Base-by-base conservation (phyloP, 2,888 invertebrate genomes). In the Bombyx huttoni region DNA sequence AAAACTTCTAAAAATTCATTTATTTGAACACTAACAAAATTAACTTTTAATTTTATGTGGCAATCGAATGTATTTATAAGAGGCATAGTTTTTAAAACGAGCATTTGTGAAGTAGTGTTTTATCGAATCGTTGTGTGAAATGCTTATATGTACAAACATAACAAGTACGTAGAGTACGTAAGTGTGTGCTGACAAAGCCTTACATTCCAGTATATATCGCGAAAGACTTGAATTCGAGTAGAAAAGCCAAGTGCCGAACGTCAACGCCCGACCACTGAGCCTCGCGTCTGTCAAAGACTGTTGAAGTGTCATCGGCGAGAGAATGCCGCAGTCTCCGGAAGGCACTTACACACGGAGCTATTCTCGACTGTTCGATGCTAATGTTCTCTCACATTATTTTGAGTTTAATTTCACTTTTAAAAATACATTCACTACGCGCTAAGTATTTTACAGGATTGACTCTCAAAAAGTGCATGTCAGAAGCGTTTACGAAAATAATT, bases 261-360 rank as follows among this genome's bases (percentile, higher is more conserved):
- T 59, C 53, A 57, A 55, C 56, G 50, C 53, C 49, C 48, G 52
- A 54, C 53, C 54, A 54, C 58, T 54, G 54, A 58, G 65, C 60
- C 60, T 67, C 77, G 72, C 75, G 75, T 76, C 75, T 77, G 79
- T 83, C 81, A 82, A 85, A 84, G 83, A 82, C 76, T 77, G 72
- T 73, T 77, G 64, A 78, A 86, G 86, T 71, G 74, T 67, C 78
- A 81, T 84, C 73, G 81, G 82, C 69, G 59, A 65, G 63, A 75
- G 78, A 78, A 79, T 73, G 70, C 59, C 60, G 65, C 68, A 64
- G 67, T 66, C 65, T 64, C 66, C 64, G 60, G 59, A 64, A 67
- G 73, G 79, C 81, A 83, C 86, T 85, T 85, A 72, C 78, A 75
- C 84, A 84, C 83, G 84, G 65, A 75, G 72, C 74, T 66, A 63